Conservation (phyloP, 2,113 vertebrate genomes). For the Oplegnathus fasciatus region DNA sequence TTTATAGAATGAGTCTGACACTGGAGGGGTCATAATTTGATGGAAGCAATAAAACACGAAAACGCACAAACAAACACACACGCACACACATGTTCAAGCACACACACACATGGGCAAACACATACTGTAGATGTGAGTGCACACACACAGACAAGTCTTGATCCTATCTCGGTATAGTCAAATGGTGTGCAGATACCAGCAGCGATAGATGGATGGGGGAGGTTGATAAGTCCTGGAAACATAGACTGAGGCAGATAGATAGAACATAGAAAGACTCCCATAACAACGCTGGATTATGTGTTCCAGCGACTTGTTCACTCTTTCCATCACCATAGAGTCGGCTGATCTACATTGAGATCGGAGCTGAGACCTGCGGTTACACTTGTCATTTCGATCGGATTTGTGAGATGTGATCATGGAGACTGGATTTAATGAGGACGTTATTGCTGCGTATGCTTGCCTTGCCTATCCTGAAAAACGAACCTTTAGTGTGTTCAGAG, state of each 20-base stretch:
- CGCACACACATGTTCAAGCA: not conserved
- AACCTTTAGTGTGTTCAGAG: not conserved
- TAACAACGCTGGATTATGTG: slow-evolving; percentile 42
- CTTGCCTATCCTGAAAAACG: not conserved
- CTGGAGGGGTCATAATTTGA: slow-evolving; percentile 53
- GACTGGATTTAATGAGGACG: slow-evolving; percentile 24
- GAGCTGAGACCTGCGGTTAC: slow-evolving; percentile 15
- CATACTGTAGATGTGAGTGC: too few relatives aligned
- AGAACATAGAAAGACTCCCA: slow-evolving; percentile 18
- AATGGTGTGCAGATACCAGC: slow-evolving; percentile 44
- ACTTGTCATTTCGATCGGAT: slow-evolving; percentile 31
- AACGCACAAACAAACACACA: not conserved
- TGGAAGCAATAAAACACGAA: slow-evolving; percentile 55
- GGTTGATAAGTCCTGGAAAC: slow-evolving; percentile 52
- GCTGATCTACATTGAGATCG: slow-evolving; percentile 40
- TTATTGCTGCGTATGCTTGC: not conserved
- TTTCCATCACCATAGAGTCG: slow-evolving; percentile 17
- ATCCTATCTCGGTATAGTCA: slow-evolving; percentile 36
- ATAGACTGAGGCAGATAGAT: slow-evolving; percentile 23
- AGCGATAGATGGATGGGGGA: slow-evolving; percentile 46
- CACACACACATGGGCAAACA: not conserved
- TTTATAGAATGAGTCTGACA: slow-evolving; percentile 57
- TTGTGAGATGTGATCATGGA: slow-evolving; percentile 19
- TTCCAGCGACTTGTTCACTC: slow-evolving; percentile 20
- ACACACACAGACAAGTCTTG: slow-evolving; percentile 19